Evolutionary conservation across 1,140 invertebrate species (phyloP), one percentile per base, ranked within the genome.

Genomic region (Anagrus nilaparvatae): DNA sequence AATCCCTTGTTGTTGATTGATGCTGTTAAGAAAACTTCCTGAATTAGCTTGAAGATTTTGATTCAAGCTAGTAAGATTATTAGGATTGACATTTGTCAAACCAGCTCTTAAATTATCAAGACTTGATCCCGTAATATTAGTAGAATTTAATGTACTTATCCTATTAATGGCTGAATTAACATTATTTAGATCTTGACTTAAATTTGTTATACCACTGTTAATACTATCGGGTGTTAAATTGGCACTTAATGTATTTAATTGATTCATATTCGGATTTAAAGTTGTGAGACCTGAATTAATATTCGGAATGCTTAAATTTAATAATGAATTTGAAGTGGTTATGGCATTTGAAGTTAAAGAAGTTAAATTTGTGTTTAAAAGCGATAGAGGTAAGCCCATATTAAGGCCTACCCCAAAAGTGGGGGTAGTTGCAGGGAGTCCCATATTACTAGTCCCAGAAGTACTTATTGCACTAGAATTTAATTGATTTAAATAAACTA

Each of bases 401-500:
- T 69, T 67, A 50, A 69, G 65, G 63, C 66, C 66, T 52, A 69
- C 66, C 66, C 66, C 66, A 60, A 69, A 67, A 58, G 66, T 60
- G 61, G 66, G 66, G 65, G 60, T 60, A 64, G 66, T 64, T 57
- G 65, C 63, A 57, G 65, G 64, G 59, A 69, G 61, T 60, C 66
- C 66, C 66, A 69, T 69, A 62, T 64, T 63, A 67, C n/a, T n/a
- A n/a, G 63, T 67, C 63, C 65, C 66, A 23, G 66, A 59, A 46
- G 60, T 55, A 59, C 65, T 65, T 45, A 69, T 57, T 44, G 62
- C 59, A 60, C 63, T 56, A 46, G 67, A 65, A 67, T 67, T 69
- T 43, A 68, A 51, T 32, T 68, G 65, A 39, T 69, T 69, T 38
- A 69, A 46, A 50, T 69, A 69, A 28, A 69, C 63, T 61, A 69